Evolutionary conservation across 2,888 invertebrate species (phyloP), one percentile per base, ranked within the genome.

Genomic region (Dilophus febrilis): DNA sequence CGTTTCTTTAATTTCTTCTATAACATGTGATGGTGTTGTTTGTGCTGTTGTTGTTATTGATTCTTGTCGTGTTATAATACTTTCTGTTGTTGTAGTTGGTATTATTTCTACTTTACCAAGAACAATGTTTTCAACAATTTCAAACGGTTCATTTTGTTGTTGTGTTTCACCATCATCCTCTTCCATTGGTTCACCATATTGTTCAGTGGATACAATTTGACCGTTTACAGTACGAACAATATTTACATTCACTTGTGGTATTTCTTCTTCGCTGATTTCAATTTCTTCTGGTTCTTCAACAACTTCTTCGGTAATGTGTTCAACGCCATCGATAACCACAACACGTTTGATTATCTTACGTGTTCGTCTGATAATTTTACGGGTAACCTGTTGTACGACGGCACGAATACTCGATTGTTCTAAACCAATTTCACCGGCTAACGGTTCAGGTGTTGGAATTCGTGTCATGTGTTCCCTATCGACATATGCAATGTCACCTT

Each of bases 261-360:
- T 48, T 1, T 53, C 41, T 40, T 58, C 53, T 45, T 42, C 37
- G 26, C 38, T 37, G 10, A 61, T 47, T 45, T 62, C 61, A 17
- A 60, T 46, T 46, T 61, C 60, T 58, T 84, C 86, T 1, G 87
- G 87, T 57, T 86, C 86, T 53, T 87, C 87, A 33, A 86, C 67
- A 1, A 86, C 62, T 63, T 87, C 86, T 59, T 87, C 87, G 7
- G 77, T 77, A 0, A 83, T 71, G 44, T 79, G 78, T 61, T 87
- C 87, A 59, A 83, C 80, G 1, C 87, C 87, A 55, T 87, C 78
- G 42, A 86, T 72, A 5, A 85, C 75, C 1, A 79, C 77, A 3
- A 82, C 71, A 47, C 77, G 74, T 40, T 81, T 71, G 38, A 87
- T 79, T 14, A 85, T 79, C 45, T 78, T 74, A 35, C 79, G 68